phyloP scores from a whole-genome alignment of 2,113 vertebrate genomes.

The Callipepla californica region DNA sequence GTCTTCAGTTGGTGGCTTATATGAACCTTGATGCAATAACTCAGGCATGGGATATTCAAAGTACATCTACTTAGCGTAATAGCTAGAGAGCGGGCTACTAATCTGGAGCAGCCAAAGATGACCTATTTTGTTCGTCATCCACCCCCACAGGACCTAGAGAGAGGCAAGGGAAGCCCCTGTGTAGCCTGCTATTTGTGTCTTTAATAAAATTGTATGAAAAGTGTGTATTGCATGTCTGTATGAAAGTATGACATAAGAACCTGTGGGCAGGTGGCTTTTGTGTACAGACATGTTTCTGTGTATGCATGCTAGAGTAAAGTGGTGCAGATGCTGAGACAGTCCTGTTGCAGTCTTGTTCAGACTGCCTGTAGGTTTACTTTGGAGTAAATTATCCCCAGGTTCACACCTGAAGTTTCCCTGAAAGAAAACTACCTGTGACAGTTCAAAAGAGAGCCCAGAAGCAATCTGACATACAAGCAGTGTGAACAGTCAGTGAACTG shows the following conservation, averaged over 20 bases:
- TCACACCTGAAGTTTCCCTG: background rate
- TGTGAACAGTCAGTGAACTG: background rate
- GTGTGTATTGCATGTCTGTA: background rate
- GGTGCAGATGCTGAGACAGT: background rate
- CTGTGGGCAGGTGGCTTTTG: background rate
- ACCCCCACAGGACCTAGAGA: background rate
- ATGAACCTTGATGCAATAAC: background rate
- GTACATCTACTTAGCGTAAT: background rate
- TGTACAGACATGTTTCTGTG: accelerated
- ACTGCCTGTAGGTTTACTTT: background rate
- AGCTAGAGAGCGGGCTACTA: background rate
- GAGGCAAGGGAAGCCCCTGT: background rate
- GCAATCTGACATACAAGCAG: background rate
- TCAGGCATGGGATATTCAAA: background rate
- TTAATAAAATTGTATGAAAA: background rate
- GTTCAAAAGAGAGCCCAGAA: constrained; percentile 32
- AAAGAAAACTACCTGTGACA: constrained; percentile 11
- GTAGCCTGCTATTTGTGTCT: background rate
- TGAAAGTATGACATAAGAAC: background rate
- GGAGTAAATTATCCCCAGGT: background rate
- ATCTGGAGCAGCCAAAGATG: accelerated
- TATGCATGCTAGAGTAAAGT: background rate
- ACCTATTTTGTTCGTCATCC: background rate
- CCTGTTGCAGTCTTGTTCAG: background rate
- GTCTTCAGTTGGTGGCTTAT: background rate